These are phyloP conservation scores for Holotrichia oblita DNA, from an alignment of 1,140 invertebrate genomes.

Conservation along the genomic window DNA sequence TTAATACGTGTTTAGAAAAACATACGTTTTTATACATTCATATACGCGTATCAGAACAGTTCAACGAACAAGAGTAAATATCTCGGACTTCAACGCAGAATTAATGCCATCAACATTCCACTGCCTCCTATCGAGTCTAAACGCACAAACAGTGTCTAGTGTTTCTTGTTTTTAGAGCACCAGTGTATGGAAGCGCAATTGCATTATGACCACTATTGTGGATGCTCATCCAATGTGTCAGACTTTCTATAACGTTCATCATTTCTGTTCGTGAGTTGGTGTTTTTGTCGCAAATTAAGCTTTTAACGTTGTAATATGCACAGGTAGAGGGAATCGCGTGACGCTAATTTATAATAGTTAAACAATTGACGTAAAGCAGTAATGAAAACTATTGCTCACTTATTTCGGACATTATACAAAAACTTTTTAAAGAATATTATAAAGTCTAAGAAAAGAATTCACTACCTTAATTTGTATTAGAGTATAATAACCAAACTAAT, in stretches of 20 bases:
- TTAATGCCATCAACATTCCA: neutral
- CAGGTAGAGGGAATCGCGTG: neutral
- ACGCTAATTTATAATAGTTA: neutral
- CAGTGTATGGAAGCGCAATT: slow-evolving; percentile 5
- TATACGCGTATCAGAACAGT: too few species aligned
- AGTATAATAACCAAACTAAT: too few species aligned
- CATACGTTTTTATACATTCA: too few species aligned
- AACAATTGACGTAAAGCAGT: slow-evolving; percentile 12
- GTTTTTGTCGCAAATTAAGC: neutral
- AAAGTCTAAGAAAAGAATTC: too few species aligned
- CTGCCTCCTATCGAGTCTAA: too few species aligned
- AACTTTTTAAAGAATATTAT: too few species aligned
- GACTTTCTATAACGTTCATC: slow-evolving; percentile 12
- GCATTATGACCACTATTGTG: neutral
- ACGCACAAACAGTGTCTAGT: neutral
- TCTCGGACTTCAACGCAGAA: too few species aligned
- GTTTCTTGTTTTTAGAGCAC: neutral
- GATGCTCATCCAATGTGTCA: neutral
- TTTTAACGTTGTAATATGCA: neutral
- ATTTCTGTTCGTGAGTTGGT: neutral
- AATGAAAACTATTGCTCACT: neutral
- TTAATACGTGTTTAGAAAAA: slow-evolving; percentile 5
- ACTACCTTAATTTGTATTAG: too few species aligned
- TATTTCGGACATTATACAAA: neutral
- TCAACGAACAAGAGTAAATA: too few species aligned